These are phyloP conservation scores for Bombus superbus DNA, from an alignment of 1,140 invertebrate species.

Conservation along the genomic window DNA sequence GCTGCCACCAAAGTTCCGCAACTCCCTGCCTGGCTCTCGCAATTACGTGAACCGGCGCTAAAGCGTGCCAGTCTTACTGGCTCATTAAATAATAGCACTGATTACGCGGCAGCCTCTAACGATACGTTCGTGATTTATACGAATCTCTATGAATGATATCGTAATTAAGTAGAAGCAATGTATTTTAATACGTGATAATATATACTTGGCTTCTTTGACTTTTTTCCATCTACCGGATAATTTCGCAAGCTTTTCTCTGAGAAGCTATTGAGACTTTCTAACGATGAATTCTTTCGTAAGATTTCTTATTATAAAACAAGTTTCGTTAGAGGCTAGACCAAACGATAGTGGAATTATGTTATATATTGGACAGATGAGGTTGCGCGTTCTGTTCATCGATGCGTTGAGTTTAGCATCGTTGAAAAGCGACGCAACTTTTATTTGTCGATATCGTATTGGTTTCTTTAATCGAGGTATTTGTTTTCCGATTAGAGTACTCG, in stretches of 20 bases:
- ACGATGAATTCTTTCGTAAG: not conserved
- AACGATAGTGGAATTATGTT: no score
- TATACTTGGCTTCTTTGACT: not conserved
- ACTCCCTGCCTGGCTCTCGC: not conserved
- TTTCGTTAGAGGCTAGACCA: not conserved
- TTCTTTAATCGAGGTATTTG: not conserved
- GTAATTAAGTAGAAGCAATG: no score
- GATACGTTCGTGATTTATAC: conserved; percentile 24
- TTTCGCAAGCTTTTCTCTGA: not conserved
- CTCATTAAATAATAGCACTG: conserved; percentile 37
- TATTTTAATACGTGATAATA: no score
- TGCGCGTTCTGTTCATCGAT: no score
- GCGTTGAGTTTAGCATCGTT: not conserved
- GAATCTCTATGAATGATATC: not conserved
- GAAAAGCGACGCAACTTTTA: not conserved
- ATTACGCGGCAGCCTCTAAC: not conserved
- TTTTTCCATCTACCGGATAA: not conserved
- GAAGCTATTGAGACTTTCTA: not conserved
- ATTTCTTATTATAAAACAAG: not conserved
- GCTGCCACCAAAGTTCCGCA: conserved; percentile 17
- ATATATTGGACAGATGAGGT: no score
- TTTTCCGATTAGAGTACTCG: no score
- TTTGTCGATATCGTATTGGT: not conserved
- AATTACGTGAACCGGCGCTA: conserved; percentile 40
- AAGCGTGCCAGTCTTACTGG: conserved; percentile 20